Base-by-base conservation (phyloP, 2,113 vertebrate species). In the Lophura nycthemera region DNA sequence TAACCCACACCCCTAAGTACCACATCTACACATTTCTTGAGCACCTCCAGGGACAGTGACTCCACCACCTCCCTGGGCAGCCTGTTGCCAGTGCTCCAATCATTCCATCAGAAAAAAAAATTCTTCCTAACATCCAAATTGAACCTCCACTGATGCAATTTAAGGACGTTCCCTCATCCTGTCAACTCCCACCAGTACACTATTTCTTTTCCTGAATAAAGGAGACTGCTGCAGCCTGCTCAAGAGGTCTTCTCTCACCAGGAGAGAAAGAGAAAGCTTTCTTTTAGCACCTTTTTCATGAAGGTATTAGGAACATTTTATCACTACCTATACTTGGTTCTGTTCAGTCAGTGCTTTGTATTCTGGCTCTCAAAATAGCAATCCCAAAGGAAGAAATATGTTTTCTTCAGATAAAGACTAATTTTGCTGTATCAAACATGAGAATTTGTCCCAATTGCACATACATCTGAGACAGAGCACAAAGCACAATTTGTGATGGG, bases 361-460 rank as follows among this genome's bases (percentile, higher is more conserved):
- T 13, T 75, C 52, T 21, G 5, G 21, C 32, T 73, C 54, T 73
- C 83, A 86, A 67, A 76, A 61, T 5, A 73, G 5, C 13, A 65
- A 65, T 40, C 56, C 75, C 77, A 83, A 85, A 70, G 56, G 15
- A 12, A 92, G 38, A 80, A 90, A 67, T 56, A 52, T 48, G n/a
- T 67, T 91, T 73, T 77, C 59, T 79, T 88, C 42, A 94, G 59
- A 76, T 87, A 88, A 90, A 83, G 21, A 47, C 29, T 80, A 3
- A 30, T 86, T 85, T 64, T 70, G 45, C 56, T 42, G 0, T 11
- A 71, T 45, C 72, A 83, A 86, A 83, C 30, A 21, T 0, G 0
- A 61, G 66, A 66, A 32, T 60, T 82, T 1, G 0, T 70, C 67
- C 67, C 73, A 20, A 1, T 18, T 8, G 40, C 2, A 19, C 57